These are phyloP conservation scores for Piscicola geometra DNA, from an alignment of 2,888 invertebrate genomes.

Conservation along the genomic window DNA sequence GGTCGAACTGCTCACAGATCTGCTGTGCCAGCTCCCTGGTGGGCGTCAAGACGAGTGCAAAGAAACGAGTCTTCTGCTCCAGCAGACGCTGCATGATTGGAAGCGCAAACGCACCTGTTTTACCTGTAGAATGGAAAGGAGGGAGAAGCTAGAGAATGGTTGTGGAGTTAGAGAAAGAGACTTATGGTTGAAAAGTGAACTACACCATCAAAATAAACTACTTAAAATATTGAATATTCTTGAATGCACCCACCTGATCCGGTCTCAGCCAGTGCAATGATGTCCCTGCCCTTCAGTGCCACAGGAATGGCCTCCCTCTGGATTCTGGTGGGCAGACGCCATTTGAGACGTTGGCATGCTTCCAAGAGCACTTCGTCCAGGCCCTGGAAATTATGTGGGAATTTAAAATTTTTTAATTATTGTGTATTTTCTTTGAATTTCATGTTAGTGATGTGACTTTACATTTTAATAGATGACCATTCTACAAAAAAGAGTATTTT, in stretches of 20 bases:
- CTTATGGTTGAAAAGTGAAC: too few species aligned
- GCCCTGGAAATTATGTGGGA: conserved; percentile 64
- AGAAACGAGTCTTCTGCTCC: conserved; percentile 72
- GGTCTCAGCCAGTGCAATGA: conserved; percentile 73
- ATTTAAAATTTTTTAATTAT: not conserved
- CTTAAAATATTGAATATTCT: too few species aligned
- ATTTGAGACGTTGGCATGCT: conserved; percentile 85
- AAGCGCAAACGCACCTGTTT: conserved; percentile 33
- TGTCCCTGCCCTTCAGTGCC: conserved; percentile 70
- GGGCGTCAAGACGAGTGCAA: conserved; percentile 72
- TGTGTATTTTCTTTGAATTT: not conserved
- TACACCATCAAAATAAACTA: too few species aligned
- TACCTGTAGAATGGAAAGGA: too few species aligned
- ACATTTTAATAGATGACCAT: not conserved
- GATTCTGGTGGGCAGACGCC: conserved; percentile 89
- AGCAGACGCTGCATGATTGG: conserved; percentile 45
- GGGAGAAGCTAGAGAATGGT: too few species aligned
- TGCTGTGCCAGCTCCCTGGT: conserved; percentile 96
- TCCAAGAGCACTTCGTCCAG: conserved; percentile 82
- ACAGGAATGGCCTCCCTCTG: conserved; percentile 88
- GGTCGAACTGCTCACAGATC: conserved; percentile 96
- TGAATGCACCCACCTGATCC: conserved; percentile 67
- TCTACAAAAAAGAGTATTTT: too few species aligned
- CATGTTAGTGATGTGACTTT: not conserved
- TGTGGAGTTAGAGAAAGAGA: too few species aligned